These are phyloP conservation scores for Eudasyphora cyanicolor DNA, from an alignment of 2,888 invertebrate genomes.

Conservation along the genomic window DNA sequence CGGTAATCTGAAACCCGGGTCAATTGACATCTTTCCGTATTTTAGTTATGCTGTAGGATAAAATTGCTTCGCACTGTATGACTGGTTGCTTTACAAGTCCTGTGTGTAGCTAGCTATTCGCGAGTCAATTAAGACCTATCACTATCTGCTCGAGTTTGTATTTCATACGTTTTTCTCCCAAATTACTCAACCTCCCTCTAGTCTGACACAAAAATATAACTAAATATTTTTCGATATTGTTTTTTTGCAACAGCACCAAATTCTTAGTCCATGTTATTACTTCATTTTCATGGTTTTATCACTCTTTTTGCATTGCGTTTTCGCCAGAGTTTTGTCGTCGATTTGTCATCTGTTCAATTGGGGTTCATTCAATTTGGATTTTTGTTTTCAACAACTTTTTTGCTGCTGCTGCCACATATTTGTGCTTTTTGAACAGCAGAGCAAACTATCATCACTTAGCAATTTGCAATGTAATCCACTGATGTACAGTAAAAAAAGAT, in stretches of 20 bases:
- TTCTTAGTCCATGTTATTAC: not conserved
- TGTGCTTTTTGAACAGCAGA: not conserved
- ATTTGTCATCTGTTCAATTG: slow-evolving; percentile 54
- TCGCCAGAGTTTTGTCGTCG: not conserved
- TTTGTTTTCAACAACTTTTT: not conserved
- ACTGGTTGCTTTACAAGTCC: too few species aligned
- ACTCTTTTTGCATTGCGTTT: not conserved
- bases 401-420: too few species aligned
- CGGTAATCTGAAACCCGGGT: too few species aligned
- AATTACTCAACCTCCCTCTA: not conserved
- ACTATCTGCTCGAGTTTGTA: not conserved
- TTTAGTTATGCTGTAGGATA: too few species aligned
- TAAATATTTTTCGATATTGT: not conserved
- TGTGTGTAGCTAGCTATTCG: too few species aligned
- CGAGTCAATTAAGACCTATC: too few species aligned
- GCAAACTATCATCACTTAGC: not conserved
- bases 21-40: too few species aligned
- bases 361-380: slow-evolving; percentile 18
- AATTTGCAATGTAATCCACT: not conserved
- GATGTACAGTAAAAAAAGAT: not conserved
- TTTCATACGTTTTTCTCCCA: not conserved
- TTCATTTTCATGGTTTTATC: not conserved
- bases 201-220: not conserved
- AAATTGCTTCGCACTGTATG: too few species aligned
- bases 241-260: not conserved